Evolutionary conservation across 2,113 vertebrate genomes (phyloP).

Genomic region (Psilopogon haemacephalus): DNA sequence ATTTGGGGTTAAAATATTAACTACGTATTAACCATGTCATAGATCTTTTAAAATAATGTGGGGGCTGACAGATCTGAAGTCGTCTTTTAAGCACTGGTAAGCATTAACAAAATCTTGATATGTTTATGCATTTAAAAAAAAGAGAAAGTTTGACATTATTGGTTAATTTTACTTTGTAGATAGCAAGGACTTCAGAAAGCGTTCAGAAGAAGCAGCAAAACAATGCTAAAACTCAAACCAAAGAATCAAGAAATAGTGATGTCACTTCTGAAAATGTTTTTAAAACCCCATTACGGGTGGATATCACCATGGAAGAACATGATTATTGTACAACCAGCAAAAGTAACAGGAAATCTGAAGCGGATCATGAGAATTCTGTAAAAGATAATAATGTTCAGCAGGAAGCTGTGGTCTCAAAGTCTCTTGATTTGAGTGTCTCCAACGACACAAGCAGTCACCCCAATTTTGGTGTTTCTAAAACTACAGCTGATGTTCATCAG

Average conservation of each 20-base stretch:
- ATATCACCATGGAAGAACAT: constrained; percentile 73
- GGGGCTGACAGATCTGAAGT: background rate
- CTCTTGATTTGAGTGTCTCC: background rate
- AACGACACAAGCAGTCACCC: background rate
- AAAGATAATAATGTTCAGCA: background rate
- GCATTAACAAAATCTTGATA: background rate
- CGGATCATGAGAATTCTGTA: background rate
- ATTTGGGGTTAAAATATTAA: background rate
- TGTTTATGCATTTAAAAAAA: background rate
- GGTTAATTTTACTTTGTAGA: constrained; percentile 56
- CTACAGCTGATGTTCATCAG: background rate
- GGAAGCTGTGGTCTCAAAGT: background rate
- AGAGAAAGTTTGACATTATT: background rate
- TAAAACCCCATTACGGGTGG: constrained; percentile 18
- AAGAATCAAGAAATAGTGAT: constrained; percentile 53
- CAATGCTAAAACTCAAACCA: constrained; percentile 47
- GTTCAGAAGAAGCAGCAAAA: constrained; percentile 49
- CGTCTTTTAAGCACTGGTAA: background rate
- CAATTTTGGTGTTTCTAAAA: background rate
- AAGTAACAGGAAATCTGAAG: constrained; percentile 30
- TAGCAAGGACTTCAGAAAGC: constrained; percentile 60
- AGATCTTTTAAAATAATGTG: background rate
- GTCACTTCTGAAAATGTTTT: constrained; percentile 40
- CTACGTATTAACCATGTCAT: background rate
- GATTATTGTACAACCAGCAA: constrained; percentile 73